Evolutionary conservation across 1,140 invertebrate species (phyloP).

Genomic region (Gyrodactylus bullatarudis): DNA sequence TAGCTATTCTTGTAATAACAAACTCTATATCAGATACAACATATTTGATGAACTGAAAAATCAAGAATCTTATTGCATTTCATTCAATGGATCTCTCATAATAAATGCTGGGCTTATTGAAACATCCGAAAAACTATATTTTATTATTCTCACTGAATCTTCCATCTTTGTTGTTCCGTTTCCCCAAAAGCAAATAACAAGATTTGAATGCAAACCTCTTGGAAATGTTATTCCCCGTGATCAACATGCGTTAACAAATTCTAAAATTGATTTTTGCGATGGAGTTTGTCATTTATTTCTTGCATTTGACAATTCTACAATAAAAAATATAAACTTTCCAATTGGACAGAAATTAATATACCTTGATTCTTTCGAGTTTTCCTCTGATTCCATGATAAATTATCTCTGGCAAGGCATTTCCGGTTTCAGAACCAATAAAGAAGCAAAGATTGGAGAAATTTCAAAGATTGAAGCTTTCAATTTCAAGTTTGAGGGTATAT

Average conservation of each 20-base stretch:
- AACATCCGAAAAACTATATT: neutral
- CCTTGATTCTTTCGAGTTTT: neutral
- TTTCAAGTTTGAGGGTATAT: too few relatives aligned
- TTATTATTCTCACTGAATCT: neutral
- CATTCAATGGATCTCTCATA: neutral
- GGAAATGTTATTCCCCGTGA: neutral
- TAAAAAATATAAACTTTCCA: neutral
- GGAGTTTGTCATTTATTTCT: neutral
- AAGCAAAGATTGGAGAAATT: neutral
- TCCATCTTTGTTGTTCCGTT: neutral
- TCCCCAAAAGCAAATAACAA: neutral
- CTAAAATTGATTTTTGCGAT: neutral
- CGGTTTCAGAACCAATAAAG: neutral
- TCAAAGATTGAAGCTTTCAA: neutral
- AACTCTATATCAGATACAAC: neutral
- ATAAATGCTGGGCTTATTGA: neutral
- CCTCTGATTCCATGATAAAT: neutral
- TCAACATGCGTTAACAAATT: neutral
- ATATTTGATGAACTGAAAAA: neutral
- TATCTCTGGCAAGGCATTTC: neutral
- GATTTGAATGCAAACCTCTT: neutral
- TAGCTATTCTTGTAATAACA: neutral
- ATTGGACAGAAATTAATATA: neutral
- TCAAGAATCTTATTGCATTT: neutral
- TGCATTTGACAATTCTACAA: neutral